Evolutionary conservation across 2,797 vertebrate species (phyloP), one percentile per base, ranked within the genome.

Genomic region (Gambusia yucatana): DNA sequence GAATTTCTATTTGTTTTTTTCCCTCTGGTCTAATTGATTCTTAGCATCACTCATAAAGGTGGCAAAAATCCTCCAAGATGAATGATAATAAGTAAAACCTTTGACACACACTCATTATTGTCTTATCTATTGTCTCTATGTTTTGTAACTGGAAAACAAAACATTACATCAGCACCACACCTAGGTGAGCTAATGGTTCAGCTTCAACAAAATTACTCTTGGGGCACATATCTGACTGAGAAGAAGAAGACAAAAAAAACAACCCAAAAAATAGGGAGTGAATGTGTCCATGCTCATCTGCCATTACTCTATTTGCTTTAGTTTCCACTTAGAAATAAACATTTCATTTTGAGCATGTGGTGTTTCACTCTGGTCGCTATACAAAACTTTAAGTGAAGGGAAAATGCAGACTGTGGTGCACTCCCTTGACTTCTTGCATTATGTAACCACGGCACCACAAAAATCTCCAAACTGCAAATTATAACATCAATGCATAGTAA

Each of bases 291-390:
- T 41, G 78, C 79, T 71, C 78, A 55, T 84, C 74, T 91, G 82
- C 88, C 78, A 85, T 81, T 79, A 84, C 69, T 82, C 77, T 87
- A 78, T 93, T 94, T 92, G 82, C 75, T 91, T 89, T 92, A 86
- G 88, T 92, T 93, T 91, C 88, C 81, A 87, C 75, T 72, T 77
- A 69, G 84, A 87, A 82, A 91, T 88, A 85, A 84, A 73, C 74
- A 75, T 72, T 50, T 87, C 73, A 52, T 33, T 76, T 47, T 67
- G 70, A 72, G 76, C 67, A 17, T 70, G 43, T 30, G n/a, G 48
- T 10, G 0, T 78, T 85, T 72, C 70, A 52, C 59, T 65, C n/a
- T 22, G 47, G 71, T 77, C 75, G 78, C 72, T 52, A 75, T 65
- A 83, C 76, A 77, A 82, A 11, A 75, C 59, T 81, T 77, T 46